Base-by-base conservation (phyloP, 2,888 invertebrate species). In the Eristalis arbustorum region DNA sequence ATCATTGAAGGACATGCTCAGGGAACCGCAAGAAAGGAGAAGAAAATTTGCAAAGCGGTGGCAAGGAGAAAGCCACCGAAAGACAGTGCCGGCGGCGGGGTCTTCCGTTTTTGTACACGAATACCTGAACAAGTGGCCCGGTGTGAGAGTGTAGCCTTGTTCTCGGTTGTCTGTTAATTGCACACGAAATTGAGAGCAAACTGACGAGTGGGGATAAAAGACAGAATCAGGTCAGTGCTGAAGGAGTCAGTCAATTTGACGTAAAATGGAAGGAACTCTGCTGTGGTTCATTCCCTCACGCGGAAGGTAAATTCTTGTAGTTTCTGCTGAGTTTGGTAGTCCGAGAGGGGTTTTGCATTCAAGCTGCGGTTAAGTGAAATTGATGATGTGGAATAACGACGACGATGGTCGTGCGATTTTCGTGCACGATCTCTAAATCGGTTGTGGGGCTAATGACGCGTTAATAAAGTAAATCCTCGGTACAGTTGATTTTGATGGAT, bases 1-100 rank as follows among this genome's bases (percentile, higher is more conserved):
- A 37, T 28, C 34, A 42, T 31, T 25, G 34, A 69, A 76, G 61
- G 59, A 62, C 69, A 69, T 34, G 57, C 56, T 69, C 14, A n/a
- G n/a, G n/a, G n/a, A n/a, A n/a, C 75, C 75, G 61, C 75, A 68
- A 42, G 42, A 42, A 14, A 42, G n/a, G 42, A 42, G 5, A 42
- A 49, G 1, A 63, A 56, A 40, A n/a, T 42, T n/a, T n/a, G 5
- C 18, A 18, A 57, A 14, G 59, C 42, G 73, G 28, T 57, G 57
- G 18, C 49, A 57, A 57, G 22, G 22, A 73, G 56, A 66, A 61
- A 75, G 75, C 42, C 31, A 28, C 5, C 13, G 34, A 63, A 31
- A 14, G 3, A 18, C 10, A 18, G 34, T 10, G 18, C 8, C n/a
- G 6, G 14, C n/a, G n/a, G n/a, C n/a, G n/a, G 49, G 49, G n/a